A percentile compares a stretch with the other conserved stretches of the same genome.
Conservation (phyloP, 2,797 vertebrate species). For the Sternarchorhynchus goeldii region DNA sequence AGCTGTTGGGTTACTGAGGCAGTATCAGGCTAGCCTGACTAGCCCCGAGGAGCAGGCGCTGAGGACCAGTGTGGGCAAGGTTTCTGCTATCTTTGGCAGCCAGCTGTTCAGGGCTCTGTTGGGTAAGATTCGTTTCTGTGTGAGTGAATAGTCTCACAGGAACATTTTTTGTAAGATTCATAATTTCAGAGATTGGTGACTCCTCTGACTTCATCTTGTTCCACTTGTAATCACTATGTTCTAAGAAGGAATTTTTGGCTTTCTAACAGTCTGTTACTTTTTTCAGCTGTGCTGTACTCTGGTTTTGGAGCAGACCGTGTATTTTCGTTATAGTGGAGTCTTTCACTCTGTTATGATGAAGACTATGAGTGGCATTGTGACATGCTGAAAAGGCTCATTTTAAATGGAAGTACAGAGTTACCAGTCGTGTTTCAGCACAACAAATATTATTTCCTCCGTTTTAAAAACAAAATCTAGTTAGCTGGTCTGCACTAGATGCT, state of each 20-base stretch:
- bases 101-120: conserved; percentile 83
- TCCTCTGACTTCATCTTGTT: conserved; percentile 11
- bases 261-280: conserved; percentile 11
- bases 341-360: conserved; percentile 3
- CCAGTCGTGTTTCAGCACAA: conserved; percentile 65
- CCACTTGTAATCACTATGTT: conserved; percentile 19
- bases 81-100: conserved; percentile 78
- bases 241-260: conserved; percentile 12
- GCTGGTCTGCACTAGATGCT: conserved; percentile 47
- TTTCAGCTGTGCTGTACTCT: background rate
- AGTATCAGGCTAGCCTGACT: conserved; percentile 83
- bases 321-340: background rate
- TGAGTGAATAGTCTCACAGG: conserved; percentile 39
- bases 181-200: conserved; percentile 9
- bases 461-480: conserved; percentile 64
- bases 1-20: conserved; percentile 82
- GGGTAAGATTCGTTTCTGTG: conserved; percentile 69
- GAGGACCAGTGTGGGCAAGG: conserved; percentile 82
- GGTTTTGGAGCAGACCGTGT: conserved; percentile 16
- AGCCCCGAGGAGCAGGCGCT: conserved; percentile 82
- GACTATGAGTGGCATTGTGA: background rate
- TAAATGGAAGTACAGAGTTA: conserved; percentile 15
- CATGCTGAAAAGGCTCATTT: background rate
- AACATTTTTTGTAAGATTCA: conserved; percentile 26
- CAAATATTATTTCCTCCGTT: conserved; percentile 62